These are phyloP conservation scores for Caranx ignobilis DNA, from an alignment of 2,113 vertebrate genomes.

Conservation along the genomic window DNA sequence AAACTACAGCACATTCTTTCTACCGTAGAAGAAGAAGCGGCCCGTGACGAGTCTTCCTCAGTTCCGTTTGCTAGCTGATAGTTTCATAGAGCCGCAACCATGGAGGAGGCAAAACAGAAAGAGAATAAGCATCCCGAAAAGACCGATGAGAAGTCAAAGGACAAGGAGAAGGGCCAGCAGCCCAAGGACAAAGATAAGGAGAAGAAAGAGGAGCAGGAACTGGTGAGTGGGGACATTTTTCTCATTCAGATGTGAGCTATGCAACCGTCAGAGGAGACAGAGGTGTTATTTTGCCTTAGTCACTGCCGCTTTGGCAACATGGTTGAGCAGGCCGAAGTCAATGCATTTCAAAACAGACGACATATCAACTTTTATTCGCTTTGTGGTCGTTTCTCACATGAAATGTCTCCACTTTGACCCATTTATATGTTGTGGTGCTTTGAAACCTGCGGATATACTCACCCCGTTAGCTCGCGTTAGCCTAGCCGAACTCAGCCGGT, in stretches of 20 bases:
- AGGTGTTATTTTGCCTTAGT: constrained; percentile 84
- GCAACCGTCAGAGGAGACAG: neutral
- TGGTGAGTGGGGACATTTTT: constrained; percentile 68
- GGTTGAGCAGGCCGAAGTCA: constrained; percentile 61
- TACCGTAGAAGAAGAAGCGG: constrained; percentile 36
- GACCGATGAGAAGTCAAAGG: constrained; percentile 82
- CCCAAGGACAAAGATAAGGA: constrained; percentile 85
- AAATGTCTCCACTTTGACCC: rapidly evolving
- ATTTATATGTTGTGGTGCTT: neutral
- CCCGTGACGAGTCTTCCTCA: neutral
- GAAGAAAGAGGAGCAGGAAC: constrained; percentile 86
- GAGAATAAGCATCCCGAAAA: constrained; percentile 83
- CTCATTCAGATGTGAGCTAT: constrained; percentile 24
- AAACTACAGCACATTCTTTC: neutral
- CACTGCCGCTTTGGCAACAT: constrained; percentile 79
- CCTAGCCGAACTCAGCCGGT: constrained; percentile 23
- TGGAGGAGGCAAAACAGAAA: constrained; percentile 87
- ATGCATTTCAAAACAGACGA: neutral
- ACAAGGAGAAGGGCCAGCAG: constrained; percentile 77
- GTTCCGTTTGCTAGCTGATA: constrained; percentile 51
- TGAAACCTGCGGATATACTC: neutral
- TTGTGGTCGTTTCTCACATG: no score
- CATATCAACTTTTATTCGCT: neutral
- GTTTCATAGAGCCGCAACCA: constrained; percentile 60
- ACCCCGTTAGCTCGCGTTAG: neutral